Conservation (phyloP, 2,113 vertebrate species). For the Psilopogon haemacephalus region DNA sequence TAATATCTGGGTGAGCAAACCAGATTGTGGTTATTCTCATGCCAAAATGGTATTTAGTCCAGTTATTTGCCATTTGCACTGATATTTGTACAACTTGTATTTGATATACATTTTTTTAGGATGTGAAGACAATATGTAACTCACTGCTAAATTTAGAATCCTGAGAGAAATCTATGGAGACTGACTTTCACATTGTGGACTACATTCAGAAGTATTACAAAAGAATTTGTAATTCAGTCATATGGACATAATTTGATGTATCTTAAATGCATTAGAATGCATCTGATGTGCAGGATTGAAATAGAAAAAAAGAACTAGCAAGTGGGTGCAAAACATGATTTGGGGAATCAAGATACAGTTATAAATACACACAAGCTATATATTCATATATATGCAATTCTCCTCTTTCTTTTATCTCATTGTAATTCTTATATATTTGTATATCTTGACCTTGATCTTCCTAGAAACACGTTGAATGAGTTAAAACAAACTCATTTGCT, state of each 20-base stretch:
- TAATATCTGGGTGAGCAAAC: not conserved
- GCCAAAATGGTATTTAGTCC: not conserved
- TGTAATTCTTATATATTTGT: not conserved
- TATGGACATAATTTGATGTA: not conserved
- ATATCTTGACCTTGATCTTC: constrained; percentile 7
- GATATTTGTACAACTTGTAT: not conserved
- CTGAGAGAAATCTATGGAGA: not conserved
- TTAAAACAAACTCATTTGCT: constrained; percentile 11
- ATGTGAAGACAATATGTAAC: not conserved
- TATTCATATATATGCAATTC: not conserved
- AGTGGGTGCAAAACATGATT: not conserved
- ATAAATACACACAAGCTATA: not conserved
- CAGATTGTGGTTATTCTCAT: not conserved
- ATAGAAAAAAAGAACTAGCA: not conserved
- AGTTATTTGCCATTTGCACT: not conserved
- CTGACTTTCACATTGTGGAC: not conserved
- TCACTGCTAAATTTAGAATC: not conserved
- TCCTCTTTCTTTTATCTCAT: not conserved
- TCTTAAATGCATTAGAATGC: not conserved
- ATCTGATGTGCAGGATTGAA: not conserved
- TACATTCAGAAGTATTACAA: not conserved
- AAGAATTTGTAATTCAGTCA: not conserved
- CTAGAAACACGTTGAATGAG: not conserved
- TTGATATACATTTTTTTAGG: not conserved
- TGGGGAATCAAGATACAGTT: not conserved